Evolutionary conservation across 2,113 vertebrate species (phyloP), one percentile per base, ranked within the genome.

Genomic region (Equus quagga): DNA sequence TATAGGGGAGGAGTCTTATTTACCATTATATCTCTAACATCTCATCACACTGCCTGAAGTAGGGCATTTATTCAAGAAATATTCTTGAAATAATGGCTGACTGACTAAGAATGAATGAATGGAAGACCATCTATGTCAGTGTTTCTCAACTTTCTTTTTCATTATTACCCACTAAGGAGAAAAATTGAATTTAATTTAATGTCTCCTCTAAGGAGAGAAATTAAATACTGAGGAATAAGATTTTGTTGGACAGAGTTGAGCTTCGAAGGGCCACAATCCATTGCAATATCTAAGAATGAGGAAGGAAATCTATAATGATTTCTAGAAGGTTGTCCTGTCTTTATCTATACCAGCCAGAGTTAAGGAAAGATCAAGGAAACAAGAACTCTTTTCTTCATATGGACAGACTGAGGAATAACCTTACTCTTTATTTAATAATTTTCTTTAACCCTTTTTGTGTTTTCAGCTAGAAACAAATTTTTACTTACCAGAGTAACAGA

Each of bases 391-490:
- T 79, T 54, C 80, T 88, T 54, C 23, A 60, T 62, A 18, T 8
- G 24, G 28, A 89, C 0, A 91, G 23, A 87, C 9, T 79, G 23
- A 88, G 8, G 60, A 17, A 80, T 87, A 58, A 64, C 79, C 36
- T 93, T 78, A 3, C 2, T 82, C 7, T 65, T 82, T 44, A 76
- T 49, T 62, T 60, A 56, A 89, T 65, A 51, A 69, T 96, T 91
- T 89, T 89, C 65, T 87, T 96, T 76, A 75, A 82, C 17, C 6
- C 0, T 80, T 23, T 88, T 87, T 64, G 3, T 56, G 23, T 60
- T 95, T 94, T 90, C 11, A 83, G 10, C 19, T 41, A 90, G 36
- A 96, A 87, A 60, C 31, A 91, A 80, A 56, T n/a, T 91, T 86
- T 73, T 91, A 88, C 49, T 78, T 78, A 93, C 46, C 44, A 73